These are phyloP conservation scores for Heteromyza rotundicornis DNA, from an alignment of 2,888 invertebrate genomes.

Conservation along the genomic window DNA sequence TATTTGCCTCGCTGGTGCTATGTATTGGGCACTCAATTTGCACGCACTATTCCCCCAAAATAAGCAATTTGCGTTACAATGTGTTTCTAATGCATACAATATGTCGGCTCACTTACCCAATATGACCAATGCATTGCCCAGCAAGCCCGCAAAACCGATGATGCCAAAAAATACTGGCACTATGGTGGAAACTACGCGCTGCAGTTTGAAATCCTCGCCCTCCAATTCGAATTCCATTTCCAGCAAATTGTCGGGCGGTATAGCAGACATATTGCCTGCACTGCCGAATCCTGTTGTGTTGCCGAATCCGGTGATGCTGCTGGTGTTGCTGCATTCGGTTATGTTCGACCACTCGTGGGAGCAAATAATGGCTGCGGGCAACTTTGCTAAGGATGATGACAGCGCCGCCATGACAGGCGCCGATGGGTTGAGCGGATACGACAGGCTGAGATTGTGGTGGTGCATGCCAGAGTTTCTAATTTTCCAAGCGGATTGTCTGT, in stretches of 20 bases:
- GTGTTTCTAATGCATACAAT: too few species aligned
- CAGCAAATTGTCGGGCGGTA: conserved; percentile 47
- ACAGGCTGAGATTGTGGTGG: neutral
- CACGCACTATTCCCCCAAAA: too few species aligned
- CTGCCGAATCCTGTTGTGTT: conserved; percentile 23
- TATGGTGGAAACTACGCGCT: conserved; percentile 73
- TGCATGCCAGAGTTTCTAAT: neutral
- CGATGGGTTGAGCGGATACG: conserved; percentile 18
- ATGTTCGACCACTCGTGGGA: conserved; percentile 40
- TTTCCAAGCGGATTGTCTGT: neutral
- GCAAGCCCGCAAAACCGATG: conserved; percentile 84
- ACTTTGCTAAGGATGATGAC: conserved; percentile 29
- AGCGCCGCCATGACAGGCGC: conserved; percentile 26
- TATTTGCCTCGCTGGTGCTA: too few species aligned
- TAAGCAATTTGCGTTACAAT: too few species aligned
- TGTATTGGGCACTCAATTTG: too few species aligned
- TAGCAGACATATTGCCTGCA: conserved; percentile 30
- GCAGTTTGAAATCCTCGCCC: conserved; percentile 64
- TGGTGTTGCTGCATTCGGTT: conserved; percentile 36
- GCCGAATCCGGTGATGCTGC: conserved; percentile 22
- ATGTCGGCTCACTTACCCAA: conserved; percentile 64
- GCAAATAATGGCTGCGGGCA: conserved; percentile 24
- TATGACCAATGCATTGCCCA: conserved; percentile 89
- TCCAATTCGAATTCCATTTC: conserved; percentile 58
- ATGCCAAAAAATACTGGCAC: conserved; percentile 85